Conservation (phyloP, 92 coral and sea anemone species). For the Blastomussa wellsi region DNA sequence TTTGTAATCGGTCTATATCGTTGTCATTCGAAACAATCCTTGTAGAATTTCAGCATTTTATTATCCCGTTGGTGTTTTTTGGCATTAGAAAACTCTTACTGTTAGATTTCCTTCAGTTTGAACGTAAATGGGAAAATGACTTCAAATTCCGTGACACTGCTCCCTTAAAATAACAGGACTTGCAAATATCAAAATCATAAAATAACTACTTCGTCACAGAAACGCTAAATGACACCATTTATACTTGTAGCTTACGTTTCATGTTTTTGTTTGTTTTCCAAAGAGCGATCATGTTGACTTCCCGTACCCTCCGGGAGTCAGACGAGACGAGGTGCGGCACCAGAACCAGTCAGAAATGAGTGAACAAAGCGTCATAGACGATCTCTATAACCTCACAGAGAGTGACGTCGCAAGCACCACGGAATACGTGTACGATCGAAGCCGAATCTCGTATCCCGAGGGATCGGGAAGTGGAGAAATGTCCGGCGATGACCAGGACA, state of each 20-base stretch:
- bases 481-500: constrained; percentile 36
- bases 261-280: neutral
- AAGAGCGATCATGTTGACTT: constrained; percentile 84
- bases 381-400: constrained; percentile 80
- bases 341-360: constrained; percentile 56
- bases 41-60: no score
- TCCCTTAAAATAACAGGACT: no score
- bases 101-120: no score
- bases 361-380: constrained; percentile 83
- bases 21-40: no score
- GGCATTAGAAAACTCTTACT: no score
- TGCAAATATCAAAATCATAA: no score
- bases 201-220: neutral
- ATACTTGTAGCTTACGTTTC: neutral
- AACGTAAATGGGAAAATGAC: no score
- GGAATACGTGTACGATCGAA: constrained; percentile 79
- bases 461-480: constrained; percentile 36
- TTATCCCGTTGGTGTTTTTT: no score
- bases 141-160: no score
- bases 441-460: constrained; percentile 68
- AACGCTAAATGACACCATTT: neutral
- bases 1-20: no score
- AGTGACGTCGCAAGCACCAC: constrained; percentile 87
- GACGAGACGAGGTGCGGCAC: constrained; percentile 79
- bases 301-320: constrained; percentile 99